Evolutionary conservation across 2,888 invertebrate species (phyloP).

Genomic region (Sycophila texana): DNA sequence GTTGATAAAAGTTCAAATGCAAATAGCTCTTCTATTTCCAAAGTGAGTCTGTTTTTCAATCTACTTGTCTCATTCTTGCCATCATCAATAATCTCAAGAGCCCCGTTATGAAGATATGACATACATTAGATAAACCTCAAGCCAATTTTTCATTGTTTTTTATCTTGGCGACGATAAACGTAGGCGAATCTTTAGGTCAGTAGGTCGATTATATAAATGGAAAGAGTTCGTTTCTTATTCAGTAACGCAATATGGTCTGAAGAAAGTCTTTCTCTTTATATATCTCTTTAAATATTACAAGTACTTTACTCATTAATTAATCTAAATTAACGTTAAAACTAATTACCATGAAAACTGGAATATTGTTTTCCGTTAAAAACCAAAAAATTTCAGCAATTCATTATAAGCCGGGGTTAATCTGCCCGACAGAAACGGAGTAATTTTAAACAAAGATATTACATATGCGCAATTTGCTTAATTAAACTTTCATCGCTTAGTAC

Average conservation of each 20-base stretch:
- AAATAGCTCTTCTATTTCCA: no score
- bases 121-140: background rate
- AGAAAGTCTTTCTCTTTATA: background rate
- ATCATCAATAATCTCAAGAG: background rate
- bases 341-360: no score
- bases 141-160: slow-evolving; percentile 13
- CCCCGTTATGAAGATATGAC: background rate
- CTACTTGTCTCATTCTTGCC: no score
- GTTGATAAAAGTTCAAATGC: no score
- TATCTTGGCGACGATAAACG: background rate
- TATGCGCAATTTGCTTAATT: no score
- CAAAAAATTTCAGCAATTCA: background rate
- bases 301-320: background rate
- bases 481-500: no score
- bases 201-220: slow-evolving; percentile 21
- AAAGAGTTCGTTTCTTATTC: slow-evolving; percentile 7
- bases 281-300: background rate
- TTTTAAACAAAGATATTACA: no score
- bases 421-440: no score
- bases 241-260: background rate
- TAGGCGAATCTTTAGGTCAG: slow-evolving; percentile 13
- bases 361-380: no score
- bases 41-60: no score
- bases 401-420: no score
- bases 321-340: no score